Evolutionary conservation across 2,888 invertebrate species (phyloP), one percentile per base, ranked within the genome.

Genomic region (Teleiodes luculella): DNA sequence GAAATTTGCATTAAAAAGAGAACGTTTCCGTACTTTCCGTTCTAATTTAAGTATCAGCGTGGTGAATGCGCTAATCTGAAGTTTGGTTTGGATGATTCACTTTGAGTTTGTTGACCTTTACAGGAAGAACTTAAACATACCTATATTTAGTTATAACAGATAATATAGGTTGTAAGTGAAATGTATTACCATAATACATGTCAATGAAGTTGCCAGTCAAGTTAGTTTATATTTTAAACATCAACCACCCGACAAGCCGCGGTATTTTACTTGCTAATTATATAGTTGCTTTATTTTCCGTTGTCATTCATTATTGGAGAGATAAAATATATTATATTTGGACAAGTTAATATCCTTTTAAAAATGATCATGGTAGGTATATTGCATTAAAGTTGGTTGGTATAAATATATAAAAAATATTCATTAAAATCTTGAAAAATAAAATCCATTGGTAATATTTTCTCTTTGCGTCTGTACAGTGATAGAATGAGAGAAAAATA

Each of bases 201-300:
- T 81, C 76, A 81, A 83, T 86, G 83, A 81, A 74, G 68, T 70
- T 72, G 75, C 78, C 64, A 68, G 78, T 80, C 78, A 80, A 78
- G 72, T 70, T 75, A 68, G 67, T 68, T 67, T 68, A 70, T 62
- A 86, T 86, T 86, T 24, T 83, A 70, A 86, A 85, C 84, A 82
- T 74, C 72, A 74, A 73, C 66, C 72, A 74, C 79, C 80, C 80
- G 81, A 81, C 68, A 56, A 63, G 64, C 67, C 68, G 66, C 51
- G n/a, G 46, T 48, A 68, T 71, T 71, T 68, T 58, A 72, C 67
- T 69, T 70, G 68, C 69, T 64, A 72, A 72, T 68, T 53, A 47
- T 50, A 46, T 54, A 57, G 43, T 43, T 54, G 50, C 45, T 14
- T 37, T 24, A 51, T 58, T 33, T 37, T 50, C 35, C 13, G 31